Conservation (phyloP, 2,113 vertebrate genomes). For the Podiceps cristatus region DNA sequence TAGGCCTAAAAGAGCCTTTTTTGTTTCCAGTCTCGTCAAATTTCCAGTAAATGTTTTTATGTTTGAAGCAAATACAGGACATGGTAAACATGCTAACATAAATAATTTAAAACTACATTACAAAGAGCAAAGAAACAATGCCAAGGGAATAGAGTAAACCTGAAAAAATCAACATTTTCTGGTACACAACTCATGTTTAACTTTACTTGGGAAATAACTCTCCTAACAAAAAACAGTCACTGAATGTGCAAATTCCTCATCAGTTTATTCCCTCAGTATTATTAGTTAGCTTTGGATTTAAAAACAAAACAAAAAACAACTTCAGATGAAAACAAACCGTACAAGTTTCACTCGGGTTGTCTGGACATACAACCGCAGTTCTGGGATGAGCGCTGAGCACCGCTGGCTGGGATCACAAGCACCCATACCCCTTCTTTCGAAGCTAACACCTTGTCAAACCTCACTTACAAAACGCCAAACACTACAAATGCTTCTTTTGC, state of each 20-base stretch:
- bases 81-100: background rate
- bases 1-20: background rate
- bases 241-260: background rate
- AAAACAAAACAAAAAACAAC: background rate
- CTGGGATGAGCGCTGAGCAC: no score
- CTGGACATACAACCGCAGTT: rapidly evolving
- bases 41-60: background rate
- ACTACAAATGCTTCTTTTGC: background rate
- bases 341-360: no score
- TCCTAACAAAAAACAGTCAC: background rate
- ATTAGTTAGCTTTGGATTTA: background rate
- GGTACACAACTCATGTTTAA: background rate
- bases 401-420: background rate
- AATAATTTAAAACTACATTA: background rate
- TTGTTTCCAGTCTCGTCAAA: background rate
- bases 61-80: background rate
- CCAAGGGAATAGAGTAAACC: background rate
- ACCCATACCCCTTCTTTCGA: background rate
- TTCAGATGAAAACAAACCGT: background rate
- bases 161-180: background rate
- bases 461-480: background rate
- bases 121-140: background rate
- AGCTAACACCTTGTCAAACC: no score
- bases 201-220: background rate
- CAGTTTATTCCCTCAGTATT: background rate